These are phyloP conservation scores for Melozone crissalis DNA, from an alignment of 2,113 vertebrate species.

Conservation along the genomic window DNA sequence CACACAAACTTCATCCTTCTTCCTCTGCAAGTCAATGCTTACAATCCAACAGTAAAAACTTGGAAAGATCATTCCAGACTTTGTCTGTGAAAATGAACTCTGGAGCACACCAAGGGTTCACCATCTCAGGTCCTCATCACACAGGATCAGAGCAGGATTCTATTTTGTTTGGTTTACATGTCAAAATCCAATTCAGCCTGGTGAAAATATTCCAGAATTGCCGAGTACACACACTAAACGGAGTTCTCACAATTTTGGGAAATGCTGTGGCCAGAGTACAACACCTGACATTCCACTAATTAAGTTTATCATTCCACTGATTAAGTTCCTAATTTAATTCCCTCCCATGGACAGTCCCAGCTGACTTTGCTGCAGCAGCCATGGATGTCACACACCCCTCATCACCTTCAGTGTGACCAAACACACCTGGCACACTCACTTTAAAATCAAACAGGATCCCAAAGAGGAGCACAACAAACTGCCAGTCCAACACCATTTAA, in stretches of 20 bases:
- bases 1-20: background rate
- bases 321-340: background rate
- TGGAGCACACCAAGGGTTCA: background rate
- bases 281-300: background rate
- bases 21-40: background rate
- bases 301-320: background rate
- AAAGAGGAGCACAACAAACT: background rate
- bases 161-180: too few relatives aligned
- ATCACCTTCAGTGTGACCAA: background rate
- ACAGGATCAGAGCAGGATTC: background rate
- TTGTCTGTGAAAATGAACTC: background rate
- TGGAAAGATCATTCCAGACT: background rate
- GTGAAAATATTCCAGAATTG: background rate
- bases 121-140: rapidly evolving
- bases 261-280: background rate
- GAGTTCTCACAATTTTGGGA: background rate
- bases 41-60: background rate
- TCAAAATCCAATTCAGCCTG: background rate
- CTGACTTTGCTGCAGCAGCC: background rate
- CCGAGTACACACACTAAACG: background rate
- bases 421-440: background rate
- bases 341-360: background rate
- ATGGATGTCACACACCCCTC: rapidly evolving
- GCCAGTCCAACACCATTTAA: background rate
- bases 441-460: background rate